A percentile compares a stretch with the other conserved stretches of the same genome.
Conservation (phyloP, 2,797 vertebrate genomes). For the Notolepis coatsorum region DNA sequence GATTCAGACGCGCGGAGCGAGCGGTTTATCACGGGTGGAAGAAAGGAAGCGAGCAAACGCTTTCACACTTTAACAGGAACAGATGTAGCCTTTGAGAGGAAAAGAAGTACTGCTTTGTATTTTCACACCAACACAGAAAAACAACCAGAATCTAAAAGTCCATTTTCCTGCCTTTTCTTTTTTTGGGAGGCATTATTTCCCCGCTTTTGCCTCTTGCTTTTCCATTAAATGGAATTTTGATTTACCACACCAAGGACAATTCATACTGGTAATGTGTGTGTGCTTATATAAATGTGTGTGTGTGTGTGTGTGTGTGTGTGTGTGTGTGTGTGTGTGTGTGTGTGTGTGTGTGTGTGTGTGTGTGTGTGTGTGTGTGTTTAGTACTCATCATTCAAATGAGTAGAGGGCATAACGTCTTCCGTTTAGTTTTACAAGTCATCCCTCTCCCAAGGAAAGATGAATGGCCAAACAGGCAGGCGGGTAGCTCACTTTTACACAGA, state of each 20-base stretch:
- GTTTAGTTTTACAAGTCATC: neutral
- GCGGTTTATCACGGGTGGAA: slow-evolving; percentile 63
- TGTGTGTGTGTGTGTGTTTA: too few relatives aligned
- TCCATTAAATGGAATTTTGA: slow-evolving; percentile 28
- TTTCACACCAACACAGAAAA: slow-evolving; percentile 53
- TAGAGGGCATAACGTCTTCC: neutral
- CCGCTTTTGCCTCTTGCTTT: slow-evolving; percentile 3
- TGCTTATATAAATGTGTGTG: too few relatives aligned
- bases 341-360: neutral
- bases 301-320: neutral
- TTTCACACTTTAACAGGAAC: slow-evolving; percentile 74
- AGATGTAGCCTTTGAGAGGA: slow-evolving; percentile 65
- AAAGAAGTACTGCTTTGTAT: slow-evolving; percentile 49
- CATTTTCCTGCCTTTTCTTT: slow-evolving; percentile 43
- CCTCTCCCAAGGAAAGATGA: too few relatives aligned
- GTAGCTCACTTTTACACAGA: too few relatives aligned
- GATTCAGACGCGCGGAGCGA: slow-evolving; percentile 61
- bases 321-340: neutral
- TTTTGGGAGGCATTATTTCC: slow-evolving; percentile 30
- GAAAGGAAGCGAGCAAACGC: slow-evolving; percentile 66
- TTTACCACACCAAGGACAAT: slow-evolving; percentile 23
- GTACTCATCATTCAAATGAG: too few relatives aligned
- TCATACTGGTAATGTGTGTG: slow-evolving; percentile 3
- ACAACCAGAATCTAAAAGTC: slow-evolving; percentile 50
- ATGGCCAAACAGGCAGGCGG: too few relatives aligned